Conservation (phyloP, 2,888 invertebrate species). For the Cheilosia vernalis region DNA sequence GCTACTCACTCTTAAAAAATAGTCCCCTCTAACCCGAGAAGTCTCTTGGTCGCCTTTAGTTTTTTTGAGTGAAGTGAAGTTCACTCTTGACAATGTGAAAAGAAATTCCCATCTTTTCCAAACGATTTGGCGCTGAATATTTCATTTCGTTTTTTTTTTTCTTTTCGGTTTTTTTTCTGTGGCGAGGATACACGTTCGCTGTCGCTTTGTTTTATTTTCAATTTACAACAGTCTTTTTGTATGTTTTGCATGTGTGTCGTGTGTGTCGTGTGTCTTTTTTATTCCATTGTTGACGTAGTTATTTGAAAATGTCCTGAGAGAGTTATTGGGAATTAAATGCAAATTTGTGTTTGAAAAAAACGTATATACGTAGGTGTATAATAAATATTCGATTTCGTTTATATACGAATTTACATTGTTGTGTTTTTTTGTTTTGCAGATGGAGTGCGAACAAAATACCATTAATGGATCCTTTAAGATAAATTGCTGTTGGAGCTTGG, state of each 20-base stretch:
- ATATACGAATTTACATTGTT: background rate
- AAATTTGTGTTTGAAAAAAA: conserved; percentile 32
- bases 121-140: conserved; percentile 68
- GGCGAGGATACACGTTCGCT: conserved; percentile 46
- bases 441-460: background rate
- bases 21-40: background rate
- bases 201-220: conserved; percentile 62
- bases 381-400: conserved; percentile 52
- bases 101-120: conserved; percentile 37
- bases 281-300: conserved; percentile 25
- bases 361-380: conserved; percentile 3
- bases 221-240: conserved; percentile 16
- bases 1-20: background rate
- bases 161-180: background rate
- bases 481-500: background rate
- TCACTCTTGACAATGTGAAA: conserved; percentile 13
- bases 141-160: conserved; percentile 38
- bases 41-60: background rate
- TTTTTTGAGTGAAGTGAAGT: background rate
- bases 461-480: conserved; percentile 10
- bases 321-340: conserved; percentile 63
- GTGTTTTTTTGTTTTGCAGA: background rate
- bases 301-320: conserved; percentile 52
- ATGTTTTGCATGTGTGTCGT: background rate
- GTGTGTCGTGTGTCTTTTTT: background rate